Percentiles rank a stretch among this genome's conserved stretches.
Conservation (phyloP, 1,140 invertebrate genomes). For the Chionoecetes opilio region DNA sequence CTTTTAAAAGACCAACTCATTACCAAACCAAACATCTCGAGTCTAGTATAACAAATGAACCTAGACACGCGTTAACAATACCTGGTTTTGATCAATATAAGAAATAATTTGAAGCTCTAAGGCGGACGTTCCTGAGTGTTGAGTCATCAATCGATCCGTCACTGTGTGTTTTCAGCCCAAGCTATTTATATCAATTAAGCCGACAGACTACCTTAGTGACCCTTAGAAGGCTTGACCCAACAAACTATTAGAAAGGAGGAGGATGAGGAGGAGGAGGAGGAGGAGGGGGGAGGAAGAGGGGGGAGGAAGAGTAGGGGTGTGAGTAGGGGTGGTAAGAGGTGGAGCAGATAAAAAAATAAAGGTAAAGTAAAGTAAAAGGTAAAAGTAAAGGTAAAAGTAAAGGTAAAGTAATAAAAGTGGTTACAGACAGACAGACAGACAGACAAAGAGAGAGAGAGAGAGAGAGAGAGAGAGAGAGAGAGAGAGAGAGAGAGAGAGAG, state of each 20-base stretch:
- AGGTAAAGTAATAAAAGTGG: neutral
- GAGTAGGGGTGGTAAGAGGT: neutral
- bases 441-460: slow-evolving; percentile 36
- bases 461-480: slow-evolving; percentile 31
- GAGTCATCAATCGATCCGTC: neutral
- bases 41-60: neutral
- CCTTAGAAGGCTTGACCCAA: neutral
- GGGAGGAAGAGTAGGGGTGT: neutral
- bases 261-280: too few species aligned
- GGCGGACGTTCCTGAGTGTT: neutral
- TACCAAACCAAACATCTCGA: too few species aligned
- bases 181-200: neutral
- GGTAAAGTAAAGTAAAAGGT: neutral
- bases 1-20: too few species aligned
- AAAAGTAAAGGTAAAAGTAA: neutral
- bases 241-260: neutral
- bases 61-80: neutral
- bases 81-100: too few species aligned
- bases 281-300: neutral
- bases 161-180: neutral
- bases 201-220: neutral
- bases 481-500: neutral
- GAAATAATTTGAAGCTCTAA: too few species aligned
- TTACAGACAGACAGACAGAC: neutral
- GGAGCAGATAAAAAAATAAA: neutral